Evolutionary conservation across 2,113 vertebrate genomes (phyloP).

Genomic region (Aramus guarauna): DNA sequence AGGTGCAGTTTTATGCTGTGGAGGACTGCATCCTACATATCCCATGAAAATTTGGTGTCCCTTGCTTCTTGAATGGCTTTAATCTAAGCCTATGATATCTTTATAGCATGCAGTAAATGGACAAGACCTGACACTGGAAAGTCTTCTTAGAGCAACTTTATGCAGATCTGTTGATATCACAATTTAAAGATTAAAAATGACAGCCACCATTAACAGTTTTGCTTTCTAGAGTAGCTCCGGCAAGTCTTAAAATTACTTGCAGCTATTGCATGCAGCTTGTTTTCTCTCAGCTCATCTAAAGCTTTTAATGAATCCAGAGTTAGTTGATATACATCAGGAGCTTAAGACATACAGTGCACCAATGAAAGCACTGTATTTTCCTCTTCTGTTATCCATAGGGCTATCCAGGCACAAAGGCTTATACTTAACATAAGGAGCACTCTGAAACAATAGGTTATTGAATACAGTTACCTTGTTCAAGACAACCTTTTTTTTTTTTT

Average conservation of each 20-base stretch:
- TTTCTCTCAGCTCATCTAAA: neutral
- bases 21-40: neutral
- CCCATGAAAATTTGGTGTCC: neutral
- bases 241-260: neutral
- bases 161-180: neutral
- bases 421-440: neutral
- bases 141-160: neutral
- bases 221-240: neutral
- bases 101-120: neutral
- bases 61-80: neutral
- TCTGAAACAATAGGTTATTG: neutral
- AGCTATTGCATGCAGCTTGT: neutral
- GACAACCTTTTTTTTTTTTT: neutral
- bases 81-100: neutral
- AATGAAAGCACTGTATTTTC: neutral
- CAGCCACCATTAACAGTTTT: neutral
- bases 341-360: neutral
- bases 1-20: neutral
- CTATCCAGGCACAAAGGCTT: neutral
- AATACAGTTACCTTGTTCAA: neutral
- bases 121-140: neutral
- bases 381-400: neutral
- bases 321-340: neutral
- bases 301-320: neutral
- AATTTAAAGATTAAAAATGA: neutral